phyloP scores from a whole-genome alignment of 1,140 invertebrate genomes.

The Bradynema listronoti region DNA sequence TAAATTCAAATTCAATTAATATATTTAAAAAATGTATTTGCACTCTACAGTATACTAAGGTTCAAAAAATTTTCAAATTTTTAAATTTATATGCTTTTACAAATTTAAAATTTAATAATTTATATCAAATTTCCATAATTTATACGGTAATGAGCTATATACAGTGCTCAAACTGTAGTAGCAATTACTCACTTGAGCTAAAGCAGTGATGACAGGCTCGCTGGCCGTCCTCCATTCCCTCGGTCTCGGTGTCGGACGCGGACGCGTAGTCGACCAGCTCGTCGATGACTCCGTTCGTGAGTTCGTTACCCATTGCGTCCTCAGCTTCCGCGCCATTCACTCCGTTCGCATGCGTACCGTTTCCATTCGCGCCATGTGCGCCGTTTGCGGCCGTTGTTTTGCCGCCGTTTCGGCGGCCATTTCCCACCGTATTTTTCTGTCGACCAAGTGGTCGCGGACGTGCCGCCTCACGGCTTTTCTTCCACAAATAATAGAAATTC shows the following conservation, averaged over 20 bases:
- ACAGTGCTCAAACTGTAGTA: too few relatives aligned
- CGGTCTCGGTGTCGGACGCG: constrained; percentile 76
- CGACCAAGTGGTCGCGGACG: constrained; percentile 57
- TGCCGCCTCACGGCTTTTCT: constrained; percentile 96
- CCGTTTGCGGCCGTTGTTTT: constrained; percentile 9
- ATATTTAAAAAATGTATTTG: not conserved
- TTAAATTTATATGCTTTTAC: too few relatives aligned
- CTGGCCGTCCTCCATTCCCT: constrained; percentile 75
- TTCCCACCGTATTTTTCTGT: constrained; percentile 22
- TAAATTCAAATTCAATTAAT: too few relatives aligned
- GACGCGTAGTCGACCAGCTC: constrained; percentile 52
- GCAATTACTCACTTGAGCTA: constrained; percentile 63
- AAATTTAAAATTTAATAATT: too few relatives aligned
- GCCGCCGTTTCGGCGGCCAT: constrained; percentile 23
- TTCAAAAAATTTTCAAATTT: too few relatives aligned
- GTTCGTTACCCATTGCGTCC: not conserved
- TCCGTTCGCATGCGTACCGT: constrained; percentile 3
- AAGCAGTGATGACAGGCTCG: constrained; percentile 64
- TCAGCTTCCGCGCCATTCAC: not conserved
- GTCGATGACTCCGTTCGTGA: too few relatives aligned
- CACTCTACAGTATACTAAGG: too few relatives aligned
- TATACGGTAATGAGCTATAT: too few relatives aligned
- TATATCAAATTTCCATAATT: too few relatives aligned
- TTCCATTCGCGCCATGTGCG: not conserved
- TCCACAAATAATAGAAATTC: constrained; percentile 99